Base-by-base conservation (phyloP, 53 echinoderm and acorn worm species). In the Antedon mediterranea region DNA sequence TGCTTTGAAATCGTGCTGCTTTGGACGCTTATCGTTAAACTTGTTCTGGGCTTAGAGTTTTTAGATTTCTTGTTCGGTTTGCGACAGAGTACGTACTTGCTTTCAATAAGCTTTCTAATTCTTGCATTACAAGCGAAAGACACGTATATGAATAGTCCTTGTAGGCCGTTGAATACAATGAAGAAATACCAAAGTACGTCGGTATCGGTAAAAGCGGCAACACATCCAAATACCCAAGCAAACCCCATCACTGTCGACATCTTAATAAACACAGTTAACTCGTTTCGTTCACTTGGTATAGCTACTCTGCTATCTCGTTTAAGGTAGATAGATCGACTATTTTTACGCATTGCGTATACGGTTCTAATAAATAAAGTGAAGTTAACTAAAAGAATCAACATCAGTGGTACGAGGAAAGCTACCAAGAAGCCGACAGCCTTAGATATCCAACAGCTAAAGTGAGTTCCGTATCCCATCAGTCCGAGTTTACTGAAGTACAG, bases 191-290 rank as follows among this genome's bases (percentile, higher is more conserved):
- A 97, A 6, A 97, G 76, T 0, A 31, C 32, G 33, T 83, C 34
- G 26, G 78, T 87, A 32, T 80, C 76, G 43, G 82, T 71, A 34
- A 92, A 74, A 0, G 87, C 77, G 0, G 98, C 98, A 30, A 88
- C 3, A 28, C 88, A 79, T 18, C 88, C 90, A 0, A 97, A 78
- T 33, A 84, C 28, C 98, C 98, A 97, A 30, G 84, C 90, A 42
- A 97, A 97, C 0, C 98, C 98, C 75, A 92, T 86, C 0, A 86
- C 85, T 0, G 98, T 97, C 30, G 92, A 86, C 31, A 97, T 83
- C 71, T 92, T 97, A 4, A 83, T 72, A 74, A 88, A 92, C 72
- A 92, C 80, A 27, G 73, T 32, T 26, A 89, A 31, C 30, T 89
- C 85, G 32, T 33, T 79, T 43, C 71, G 76, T 20, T 76, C 77